Conservation (phyloP, 2,888 invertebrate genomes). For the Hoplodrina blanda region DNA sequence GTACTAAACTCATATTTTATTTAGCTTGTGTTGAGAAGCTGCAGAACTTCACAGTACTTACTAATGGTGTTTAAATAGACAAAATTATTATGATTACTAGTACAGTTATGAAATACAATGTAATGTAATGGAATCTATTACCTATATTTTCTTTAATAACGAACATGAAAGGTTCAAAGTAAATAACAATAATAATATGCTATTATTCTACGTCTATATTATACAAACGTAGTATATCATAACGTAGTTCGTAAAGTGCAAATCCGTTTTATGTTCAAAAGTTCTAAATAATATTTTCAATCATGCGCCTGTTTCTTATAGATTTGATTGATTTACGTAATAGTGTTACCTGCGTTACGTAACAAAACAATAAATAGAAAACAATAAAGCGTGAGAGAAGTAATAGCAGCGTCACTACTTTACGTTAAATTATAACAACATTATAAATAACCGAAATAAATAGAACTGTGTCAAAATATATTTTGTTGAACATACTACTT, state of each 20-base stretch:
- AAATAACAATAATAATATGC: background rate
- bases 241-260: background rate
- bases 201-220: background rate
- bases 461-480: conserved; percentile 10
- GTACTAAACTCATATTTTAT: conserved; percentile 52
- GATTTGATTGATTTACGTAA: conserved; percentile 2
- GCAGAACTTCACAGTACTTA: background rate
- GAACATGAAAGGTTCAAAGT: background rate
- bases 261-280: conserved; percentile 10
- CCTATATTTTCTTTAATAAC: conserved; percentile 9
- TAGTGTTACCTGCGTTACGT: conserved; percentile 9
- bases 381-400: conserved; percentile 31
- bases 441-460: conserved; percentile 26
- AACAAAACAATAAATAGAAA: conserved; percentile 30
- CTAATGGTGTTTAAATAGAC: conserved; percentile 20
- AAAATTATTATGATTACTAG: conserved; percentile 24
- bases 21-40: conserved; percentile 2
- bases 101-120: conserved; percentile 23
- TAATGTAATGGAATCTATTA: conserved; percentile 13
- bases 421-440: conserved; percentile 16
- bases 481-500: conserved; percentile 1
- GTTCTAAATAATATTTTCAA: background rate
- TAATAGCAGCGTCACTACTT: conserved; percentile 12
- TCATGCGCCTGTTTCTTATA: background rate
- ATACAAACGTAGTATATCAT: background rate